These are phyloP conservation scores for Aspidiotus destructor DNA, from an alignment of 2,888 invertebrate species.

Conservation along the genomic window DNA sequence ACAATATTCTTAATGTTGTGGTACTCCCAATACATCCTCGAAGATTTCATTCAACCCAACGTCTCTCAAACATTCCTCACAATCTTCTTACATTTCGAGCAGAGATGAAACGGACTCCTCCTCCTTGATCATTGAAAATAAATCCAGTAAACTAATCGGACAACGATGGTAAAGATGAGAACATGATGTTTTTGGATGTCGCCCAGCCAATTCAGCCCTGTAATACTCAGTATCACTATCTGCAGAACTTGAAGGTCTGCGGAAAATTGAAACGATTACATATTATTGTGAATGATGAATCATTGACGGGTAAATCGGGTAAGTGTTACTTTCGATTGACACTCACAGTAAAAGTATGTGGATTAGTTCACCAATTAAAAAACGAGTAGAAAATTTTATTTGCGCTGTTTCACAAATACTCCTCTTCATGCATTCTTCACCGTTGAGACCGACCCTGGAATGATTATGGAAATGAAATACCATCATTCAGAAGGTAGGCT, in stretches of 20 bases:
- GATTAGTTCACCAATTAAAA: conserved; percentile 62
- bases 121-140: conserved; percentile 13
- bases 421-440: conserved; percentile 60
- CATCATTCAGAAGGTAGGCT: too few species aligned
- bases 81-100: too few species aligned
- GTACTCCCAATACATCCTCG: too few species aligned
- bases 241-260: conserved; percentile 19
- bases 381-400: conserved; percentile 54
- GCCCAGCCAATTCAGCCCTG: conserved; percentile 19
- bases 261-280: neutral
- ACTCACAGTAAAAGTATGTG: conserved; percentile 65
- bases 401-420: conserved; percentile 68
- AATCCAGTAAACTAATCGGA: conserved; percentile 18
- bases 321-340: neutral
- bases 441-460: conserved; percentile 53
- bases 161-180: conserved; percentile 6
- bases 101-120: neutral
- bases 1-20: too few species aligned
- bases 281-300: conserved; percentile 2
- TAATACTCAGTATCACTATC: conserved; percentile 18
- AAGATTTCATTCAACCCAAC: too few species aligned
- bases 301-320: neutral
- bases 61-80: too few species aligned
- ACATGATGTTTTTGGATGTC: neutral
- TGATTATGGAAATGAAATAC: too few species aligned